phyloP scores from a whole-genome alignment of 2,888 invertebrate species.

The Diplolepis rosae region DNA sequence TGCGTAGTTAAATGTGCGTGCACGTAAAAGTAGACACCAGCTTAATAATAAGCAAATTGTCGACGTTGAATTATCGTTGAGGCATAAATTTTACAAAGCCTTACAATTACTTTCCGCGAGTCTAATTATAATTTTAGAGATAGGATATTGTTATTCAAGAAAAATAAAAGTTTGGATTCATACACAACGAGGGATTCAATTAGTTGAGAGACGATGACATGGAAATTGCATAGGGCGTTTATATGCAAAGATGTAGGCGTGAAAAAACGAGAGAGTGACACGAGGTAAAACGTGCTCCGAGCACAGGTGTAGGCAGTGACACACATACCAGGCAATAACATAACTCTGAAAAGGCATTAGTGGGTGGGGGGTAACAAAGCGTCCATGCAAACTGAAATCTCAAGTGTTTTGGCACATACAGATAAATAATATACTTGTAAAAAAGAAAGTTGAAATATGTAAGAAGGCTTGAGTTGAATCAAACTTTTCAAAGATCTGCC shows the following conservation, averaged over 20 bases:
- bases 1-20: neutral
- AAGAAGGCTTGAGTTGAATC: neutral
- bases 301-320: slow-evolving; percentile 22
- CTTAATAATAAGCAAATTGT: slow-evolving; percentile 11
- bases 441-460: neutral
- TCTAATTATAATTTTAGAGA: slow-evolving; percentile 3
- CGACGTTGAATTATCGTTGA: neutral
- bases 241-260: slow-evolving; percentile 4
- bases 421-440: neutral
- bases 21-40: neutral
- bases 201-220: slow-evolving; percentile 17
- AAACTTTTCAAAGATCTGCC: neutral
- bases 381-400: slow-evolving; percentile 3
- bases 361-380: slow-evolving; percentile 6
- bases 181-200: neutral
- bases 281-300: neutral
- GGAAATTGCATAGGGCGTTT: slow-evolving; percentile 10
- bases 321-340: slow-evolving; percentile 22
- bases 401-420: neutral
- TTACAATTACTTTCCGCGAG: neutral
- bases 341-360: slow-evolving; percentile 12
- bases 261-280: slow-evolving; percentile 7
- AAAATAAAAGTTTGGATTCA: neutral
- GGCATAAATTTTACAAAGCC: slow-evolving; percentile 6
- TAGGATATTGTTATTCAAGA: slow-evolving; percentile 1